Base-by-base conservation (phyloP, 1,140 invertebrate genomes). In the Drosophila parvula region DNA sequence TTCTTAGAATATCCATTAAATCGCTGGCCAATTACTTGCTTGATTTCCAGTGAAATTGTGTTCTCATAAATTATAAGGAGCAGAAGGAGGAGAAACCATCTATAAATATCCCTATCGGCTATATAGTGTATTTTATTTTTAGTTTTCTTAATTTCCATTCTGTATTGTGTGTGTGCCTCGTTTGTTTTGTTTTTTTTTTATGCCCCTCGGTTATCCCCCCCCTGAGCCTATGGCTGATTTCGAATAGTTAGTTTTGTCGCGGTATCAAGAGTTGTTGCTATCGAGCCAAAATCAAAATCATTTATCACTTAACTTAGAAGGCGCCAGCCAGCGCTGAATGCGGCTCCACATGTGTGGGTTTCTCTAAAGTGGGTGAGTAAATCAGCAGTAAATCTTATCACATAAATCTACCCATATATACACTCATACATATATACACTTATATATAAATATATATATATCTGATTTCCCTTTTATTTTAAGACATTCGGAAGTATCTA, bases 311-410 rank as follows among this genome's bases (percentile, higher is more conserved):
- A 74, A 59, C 38, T 36, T 50, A 58, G 65, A 73, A 65, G 79
- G 82, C 70, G 75, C 55, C 81, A 81, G 73, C 67, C 81, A 81
- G 73, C 77, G 59, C 73, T 75, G 45, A 88, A 65, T 56, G 75
- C 82, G 76, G 63, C 63, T 77, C 68, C 83, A 78, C 83, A 88
- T 88, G 83, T 64, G 79, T 89, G 79, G 83, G 63, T 73, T 89
- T 60, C 65, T 83, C 64, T 88, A 88, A 86, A 88, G 76, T 89
- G 83, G 83, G 83, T 88, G 84, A 88, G 83, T 88, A 88, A 75
- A 67, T 53, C 61, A 59, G 32, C 44, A 44, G 34, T 22, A 60
- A 44, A 69, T 44, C 34, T 32, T 38, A 41, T 48, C 57, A 62
- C 34, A 59, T 63, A 47, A 50, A 45, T 51, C 38, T 63, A 74